Conservation (phyloP, 2,888 invertebrate species). For the Limulus polyphemus region DNA sequence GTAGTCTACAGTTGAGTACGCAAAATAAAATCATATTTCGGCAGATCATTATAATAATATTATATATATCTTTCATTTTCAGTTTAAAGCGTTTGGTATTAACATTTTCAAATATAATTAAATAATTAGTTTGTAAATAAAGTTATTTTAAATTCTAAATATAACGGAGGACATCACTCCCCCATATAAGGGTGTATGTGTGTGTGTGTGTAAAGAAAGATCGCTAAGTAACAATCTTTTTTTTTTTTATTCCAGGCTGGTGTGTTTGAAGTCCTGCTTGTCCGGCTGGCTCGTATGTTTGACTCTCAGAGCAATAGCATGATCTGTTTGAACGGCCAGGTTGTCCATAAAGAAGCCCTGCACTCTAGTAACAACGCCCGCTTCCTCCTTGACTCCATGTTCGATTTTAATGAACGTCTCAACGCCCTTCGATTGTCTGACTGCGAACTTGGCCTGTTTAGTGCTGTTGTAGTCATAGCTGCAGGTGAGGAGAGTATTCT, state of each 20-base stretch:
- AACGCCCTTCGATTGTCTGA: constrained; percentile 80
- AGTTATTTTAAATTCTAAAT: no score
- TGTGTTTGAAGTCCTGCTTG: constrained; percentile 89
- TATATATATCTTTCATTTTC: no score
- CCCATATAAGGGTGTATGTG: no score
- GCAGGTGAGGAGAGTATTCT: constrained; percentile 41
- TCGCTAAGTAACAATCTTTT: no score
- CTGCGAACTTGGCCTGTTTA: constrained; percentile 87
- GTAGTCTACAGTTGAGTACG: no score
- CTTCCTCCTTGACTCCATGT: constrained; percentile 93
- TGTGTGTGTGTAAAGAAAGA: no score
- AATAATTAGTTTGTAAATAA: no score
- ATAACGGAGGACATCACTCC: no score
- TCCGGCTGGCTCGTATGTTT: constrained; percentile 91
- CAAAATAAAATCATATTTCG: no score
- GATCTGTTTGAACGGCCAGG: constrained; percentile 90
- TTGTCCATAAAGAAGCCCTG: constrained; percentile 82
- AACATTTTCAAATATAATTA: no score
- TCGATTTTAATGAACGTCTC: constrained; percentile 91
- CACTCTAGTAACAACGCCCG: constrained; percentile 86
- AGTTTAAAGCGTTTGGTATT: no score
- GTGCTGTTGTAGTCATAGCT: constrained; percentile 90
- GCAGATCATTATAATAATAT: no score
- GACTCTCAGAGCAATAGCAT: constrained; percentile 80
- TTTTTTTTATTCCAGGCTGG: constrained; percentile 48